These are phyloP conservation scores for Aythya baeri DNA, from an alignment of 2,113 vertebrate genomes.

Conservation along the genomic window DNA sequence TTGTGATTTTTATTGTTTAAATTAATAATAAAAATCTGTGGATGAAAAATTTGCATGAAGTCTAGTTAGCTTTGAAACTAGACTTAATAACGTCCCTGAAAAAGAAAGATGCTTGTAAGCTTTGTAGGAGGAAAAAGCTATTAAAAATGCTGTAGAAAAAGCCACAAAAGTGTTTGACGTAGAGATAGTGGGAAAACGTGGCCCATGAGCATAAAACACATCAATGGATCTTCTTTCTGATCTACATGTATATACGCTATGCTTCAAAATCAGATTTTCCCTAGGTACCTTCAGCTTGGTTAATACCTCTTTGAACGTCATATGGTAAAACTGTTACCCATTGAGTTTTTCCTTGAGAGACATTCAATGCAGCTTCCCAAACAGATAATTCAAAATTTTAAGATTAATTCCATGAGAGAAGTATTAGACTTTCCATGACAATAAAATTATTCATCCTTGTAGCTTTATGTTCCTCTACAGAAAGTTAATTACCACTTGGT, in stretches of 20 bases:
- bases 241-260: not conserved
- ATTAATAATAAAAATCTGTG: not conserved
- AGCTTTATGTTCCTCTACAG: slow-evolving; percentile 52
- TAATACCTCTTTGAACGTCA: not conserved
- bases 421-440: slow-evolving; percentile 29
- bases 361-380: not conserved
- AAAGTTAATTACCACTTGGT: slow-evolving; percentile 35
- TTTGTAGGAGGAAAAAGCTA: not conserved
- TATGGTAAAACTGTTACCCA: not conserved
- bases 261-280: slow-evolving; percentile 32
- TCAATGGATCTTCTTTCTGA: slow-evolving; percentile 20
- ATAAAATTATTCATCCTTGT: slow-evolving; percentile 43
- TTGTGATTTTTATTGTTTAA: not conserved
- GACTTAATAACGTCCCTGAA: not conserved
- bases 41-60: not conserved
- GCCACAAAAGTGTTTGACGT: not conserved
- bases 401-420: not conserved
- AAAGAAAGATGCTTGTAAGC: not conserved
- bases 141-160: not conserved
- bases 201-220: slow-evolving; percentile 17
- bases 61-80: not conserved
- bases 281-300: slow-evolving; percentile 19
- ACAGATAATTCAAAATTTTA: slow-evolving; percentile 47
- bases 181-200: not conserved
- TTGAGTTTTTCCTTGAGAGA: not conserved